Evolutionary conservation across 1,140 invertebrate genomes (phyloP), one percentile per base, ranked within the genome.

Genomic region (Hyposmocoma kahamanoa): DNA sequence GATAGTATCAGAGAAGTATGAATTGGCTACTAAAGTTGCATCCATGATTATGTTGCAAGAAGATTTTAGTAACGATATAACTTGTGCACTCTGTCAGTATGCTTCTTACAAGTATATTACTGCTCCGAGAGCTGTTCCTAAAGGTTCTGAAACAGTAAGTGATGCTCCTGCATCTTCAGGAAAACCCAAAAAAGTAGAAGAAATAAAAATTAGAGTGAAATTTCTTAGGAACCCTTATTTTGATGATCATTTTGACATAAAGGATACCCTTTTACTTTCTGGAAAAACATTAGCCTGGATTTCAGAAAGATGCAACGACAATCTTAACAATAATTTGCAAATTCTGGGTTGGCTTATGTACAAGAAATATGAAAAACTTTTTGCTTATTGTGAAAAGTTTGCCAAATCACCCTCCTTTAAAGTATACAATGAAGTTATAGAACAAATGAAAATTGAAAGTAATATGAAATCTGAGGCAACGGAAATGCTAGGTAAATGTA

Each of bases 231-330:
- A 97, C 73, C 90, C 90, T 2, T 93, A 88, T 74, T 92, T 92
- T 82, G 96, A 98, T 86, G 92, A 94, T 72, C 95, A 97, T 82
- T 96, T 97, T 87, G 95, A 97, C 83, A 76, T 96, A 2, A 88
- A 74, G 48, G 90, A 95, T 59, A 87, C 90, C 6, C 72, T 86
- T 28, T 86, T 90, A 71, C 77, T 95, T 22, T 84, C 93, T 32
- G 96, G 95, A 3, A 97, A 97, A 87, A 94, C 94, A 0, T 74
- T 97, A 11, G 84, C 74, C 30, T 89, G 88, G 69, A 89, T 90
- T 60, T 90, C 90, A 8, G 87, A 86, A 65, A 59, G 72, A 34
- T 63, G 81, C 15, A 63, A 87, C 42, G 87, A 90, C 63, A 59
- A 85, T 53, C 55, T 94, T 17, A 88, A 88, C 44, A 84, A 88